Conservation (phyloP, 1,140 invertebrate genomes). For the Drosophila willistoni region DNA sequence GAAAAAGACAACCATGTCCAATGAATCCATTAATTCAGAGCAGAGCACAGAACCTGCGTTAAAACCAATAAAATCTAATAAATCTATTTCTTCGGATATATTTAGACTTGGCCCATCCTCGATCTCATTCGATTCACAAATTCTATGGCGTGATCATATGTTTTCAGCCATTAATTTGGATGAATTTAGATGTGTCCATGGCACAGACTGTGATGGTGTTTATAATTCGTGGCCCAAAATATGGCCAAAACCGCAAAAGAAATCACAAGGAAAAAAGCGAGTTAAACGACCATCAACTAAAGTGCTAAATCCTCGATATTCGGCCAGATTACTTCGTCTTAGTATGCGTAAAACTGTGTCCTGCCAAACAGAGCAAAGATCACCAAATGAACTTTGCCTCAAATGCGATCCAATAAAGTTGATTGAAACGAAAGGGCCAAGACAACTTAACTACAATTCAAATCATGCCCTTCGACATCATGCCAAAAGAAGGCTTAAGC, state of each 20-base stretch:
- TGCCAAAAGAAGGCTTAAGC: not conserved
- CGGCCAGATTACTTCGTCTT: not conserved
- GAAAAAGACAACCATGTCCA: too few species aligned
- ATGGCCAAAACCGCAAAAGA: slow-evolving; percentile 15
- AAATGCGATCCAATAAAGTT: not conserved
- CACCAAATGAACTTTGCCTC: not conserved
- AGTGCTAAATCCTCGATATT: not conserved
- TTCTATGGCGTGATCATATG: not conserved
- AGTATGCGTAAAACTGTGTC: not conserved
- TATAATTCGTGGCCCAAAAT: slow-evolving; percentile 1
- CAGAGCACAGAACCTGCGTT: too few species aligned
- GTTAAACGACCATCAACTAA: not conserved
- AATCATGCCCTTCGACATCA: not conserved
- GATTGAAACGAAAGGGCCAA: not conserved
- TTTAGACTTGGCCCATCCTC: not conserved
- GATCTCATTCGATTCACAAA: not conserved
- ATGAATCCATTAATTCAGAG: too few species aligned
- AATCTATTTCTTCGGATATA: not conserved
- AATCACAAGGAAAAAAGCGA: not conserved
- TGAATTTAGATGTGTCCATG: not conserved
- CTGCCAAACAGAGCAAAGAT: slow-evolving; percentile 9
- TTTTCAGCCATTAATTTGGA: slow-evolving; percentile 17
- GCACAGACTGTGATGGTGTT: not conserved
- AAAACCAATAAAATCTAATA: not conserved
- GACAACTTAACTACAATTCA: not conserved